Evolutionary conservation across 2,888 invertebrate species (phyloP), one percentile per base, ranked within the genome.

Genomic region (Dusona sp.): DNA sequence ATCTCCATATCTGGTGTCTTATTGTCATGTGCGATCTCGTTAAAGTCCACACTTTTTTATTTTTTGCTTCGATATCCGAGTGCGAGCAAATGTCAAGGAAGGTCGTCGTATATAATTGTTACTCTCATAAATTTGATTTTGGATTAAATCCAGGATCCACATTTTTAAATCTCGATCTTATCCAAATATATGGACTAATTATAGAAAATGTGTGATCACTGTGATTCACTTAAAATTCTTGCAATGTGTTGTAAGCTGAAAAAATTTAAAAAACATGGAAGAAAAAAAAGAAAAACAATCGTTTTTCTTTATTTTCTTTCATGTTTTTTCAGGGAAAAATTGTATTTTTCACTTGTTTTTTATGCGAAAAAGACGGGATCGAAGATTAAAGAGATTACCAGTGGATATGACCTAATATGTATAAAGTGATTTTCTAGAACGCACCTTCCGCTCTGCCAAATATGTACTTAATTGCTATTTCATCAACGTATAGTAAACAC

Each of bases 341-440:
- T n/a, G n/a, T n/a, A n/a, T n/a, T n/a, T n/a, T n/a, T n/a, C n/a
- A n/a, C n/a, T n/a, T n/a, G n/a, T n/a, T n/a, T n/a, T 22, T 9
- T 42, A 13, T 11, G 42, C 11, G 42, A 11, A 42, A 42, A 42
- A 1, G 2, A 42, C 42, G 13, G 11, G 9, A 54, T 54, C 54
- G 51, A 65, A 25, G 42, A 54, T 42, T 33, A 36, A 72, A 51
- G 77, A 51, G 70, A n/a, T 64, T 29, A 64, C 25, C 9, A 70
- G 77, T 75, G 70, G 38, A 65, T 54, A 65, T 16, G 65, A 65
- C 54, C 72, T 73, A 83, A 78, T 57, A n/a, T n/a, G 65, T 65
- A 33, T 22, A n/a, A 29, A 65, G 57, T 83, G 65, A 57, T 83
- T 83, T 83, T 83, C 78, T 83, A 73, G 78, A 83, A 65, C 83